Evolutionary conservation across 2,113 vertebrate species (phyloP), one percentile per base, ranked within the genome.

Genomic region (Grallaria varia): DNA sequence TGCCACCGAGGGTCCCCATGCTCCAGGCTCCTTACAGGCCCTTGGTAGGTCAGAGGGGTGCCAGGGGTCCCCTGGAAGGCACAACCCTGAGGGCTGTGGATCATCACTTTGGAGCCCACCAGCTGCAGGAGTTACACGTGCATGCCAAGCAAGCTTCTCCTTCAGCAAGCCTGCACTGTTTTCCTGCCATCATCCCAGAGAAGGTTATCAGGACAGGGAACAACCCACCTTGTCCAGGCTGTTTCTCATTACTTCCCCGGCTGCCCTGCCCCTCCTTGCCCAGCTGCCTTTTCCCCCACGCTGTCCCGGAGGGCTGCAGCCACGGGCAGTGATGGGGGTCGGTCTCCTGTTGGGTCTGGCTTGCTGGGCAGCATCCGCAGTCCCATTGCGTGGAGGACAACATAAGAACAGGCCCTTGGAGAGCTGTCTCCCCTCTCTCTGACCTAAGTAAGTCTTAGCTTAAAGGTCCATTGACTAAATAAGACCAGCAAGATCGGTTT

Each of bases 241-340:
- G 66, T 63, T 87, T 79, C 63, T 84, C 1, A 1, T 75, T 71
- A 84, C 25, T 4, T 1, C 10, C 45, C 12, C 1, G 23, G 58
- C 40, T 83, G 35, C 37, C 37, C 33, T 78, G 30, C 40, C 30
- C 9, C 44, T 35, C 9, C n/a, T 56, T 85, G 24, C 37, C 28
- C 45, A 40, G 35, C 9, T 4, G 1, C 0, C 0, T 59, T 88
- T 80, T 63, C 71, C 31, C 62, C 6, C 15, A 24, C n/a, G 7
- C 0, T 0, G 28, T 33, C 13, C 18, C 0, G 1, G 25, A 40
- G 11, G 37, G 47, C 53, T 56, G 83, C 59, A 77, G 59, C 40
- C 40, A 10, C 4, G 63, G 0, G 3, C 60, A 52, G 52, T 1
- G 1, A 49, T 6, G 4, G 7, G 6, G 7, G 8, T 11, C 6